These are phyloP conservation scores for Typhlomys cinereus DNA, from an alignment of 2,113 vertebrate genomes.

Conservation along the genomic window DNA sequence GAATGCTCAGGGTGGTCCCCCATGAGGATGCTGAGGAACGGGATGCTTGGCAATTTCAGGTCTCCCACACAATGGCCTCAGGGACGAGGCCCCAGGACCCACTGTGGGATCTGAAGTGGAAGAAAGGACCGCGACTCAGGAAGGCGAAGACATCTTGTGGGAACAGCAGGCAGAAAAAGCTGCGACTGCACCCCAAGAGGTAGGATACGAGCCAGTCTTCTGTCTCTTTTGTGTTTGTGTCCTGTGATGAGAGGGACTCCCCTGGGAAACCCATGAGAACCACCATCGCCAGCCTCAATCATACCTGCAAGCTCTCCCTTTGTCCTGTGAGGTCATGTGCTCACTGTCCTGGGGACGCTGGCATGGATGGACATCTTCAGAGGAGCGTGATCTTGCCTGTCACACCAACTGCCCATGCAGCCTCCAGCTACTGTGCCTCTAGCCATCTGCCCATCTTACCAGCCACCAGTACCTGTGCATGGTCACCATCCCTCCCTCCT, in stretches of 20 bases:
- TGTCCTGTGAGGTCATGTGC: background rate
- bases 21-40: background rate
- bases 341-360: background rate
- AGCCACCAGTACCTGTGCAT: no score
- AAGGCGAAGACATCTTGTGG: constrained; percentile 69
- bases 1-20: background rate
- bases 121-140: constrained; percentile 67
- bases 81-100: constrained; percentile 56
- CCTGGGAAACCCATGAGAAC: background rate
- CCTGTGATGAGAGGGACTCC: background rate
- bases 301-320: background rate
- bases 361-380: background rate
- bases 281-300: background rate
- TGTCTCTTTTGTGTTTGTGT: background rate
- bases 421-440: background rate
- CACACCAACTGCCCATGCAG: background rate
- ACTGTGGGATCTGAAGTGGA: constrained; percentile 68
- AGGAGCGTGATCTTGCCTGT: background rate
- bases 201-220: constrained; percentile 65
- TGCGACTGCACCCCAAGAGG: constrained; percentile 79
- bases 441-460: background rate
- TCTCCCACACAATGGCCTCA: constrained; percentile 65
- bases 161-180: constrained; percentile 78
- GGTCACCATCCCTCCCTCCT: background rate
- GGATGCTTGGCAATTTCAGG: constrained; percentile 68